A percentile compares a stretch with the other conserved stretches of the same genome.
These are phyloP conservation scores for Entomyzon cyanotis DNA, from an alignment of 2,113 vertebrate species.

Conservation along the genomic window DNA sequence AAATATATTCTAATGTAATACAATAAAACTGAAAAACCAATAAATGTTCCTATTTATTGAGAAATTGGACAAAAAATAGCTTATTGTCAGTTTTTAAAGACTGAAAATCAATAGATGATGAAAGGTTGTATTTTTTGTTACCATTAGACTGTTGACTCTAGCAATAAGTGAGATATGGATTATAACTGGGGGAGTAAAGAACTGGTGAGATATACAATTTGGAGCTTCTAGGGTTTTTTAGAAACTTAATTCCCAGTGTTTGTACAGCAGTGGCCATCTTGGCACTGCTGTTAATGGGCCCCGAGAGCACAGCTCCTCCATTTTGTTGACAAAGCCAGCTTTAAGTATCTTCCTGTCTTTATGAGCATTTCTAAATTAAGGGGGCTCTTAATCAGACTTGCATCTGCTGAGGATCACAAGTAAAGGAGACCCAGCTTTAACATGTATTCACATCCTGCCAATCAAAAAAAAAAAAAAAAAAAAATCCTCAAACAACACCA, in stretches of 20 bases:
- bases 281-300: background rate
- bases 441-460: background rate
- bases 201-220: slow-evolving; percentile 22
- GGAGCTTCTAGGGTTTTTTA: slow-evolving; percentile 49
- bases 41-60: slow-evolving; percentile 66
- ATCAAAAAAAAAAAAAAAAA: background rate
- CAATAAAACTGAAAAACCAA: slow-evolving; percentile 68
- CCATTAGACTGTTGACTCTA: slow-evolving; percentile 74
- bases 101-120: slow-evolving; percentile 74
- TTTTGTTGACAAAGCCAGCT: background rate
- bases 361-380: background rate
- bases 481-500: background rate
- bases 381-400: background rate
- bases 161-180: slow-evolving; percentile 70
- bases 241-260: slow-evolving; percentile 16
- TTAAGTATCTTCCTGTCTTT: background rate
- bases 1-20: slow-evolving; percentile 56
- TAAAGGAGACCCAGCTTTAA: background rate
- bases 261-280: background rate
- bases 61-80: slow-evolving; percentile 70
- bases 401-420: background rate
- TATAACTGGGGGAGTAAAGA: slow-evolving; percentile 54
- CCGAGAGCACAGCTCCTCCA: background rate
- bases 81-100: slow-evolving; percentile 74
- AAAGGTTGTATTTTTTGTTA: slow-evolving; percentile 73